Base-by-base conservation (phyloP, 53 echinoderm and acorn worm species). In the Pentamera pediparva region DNA sequence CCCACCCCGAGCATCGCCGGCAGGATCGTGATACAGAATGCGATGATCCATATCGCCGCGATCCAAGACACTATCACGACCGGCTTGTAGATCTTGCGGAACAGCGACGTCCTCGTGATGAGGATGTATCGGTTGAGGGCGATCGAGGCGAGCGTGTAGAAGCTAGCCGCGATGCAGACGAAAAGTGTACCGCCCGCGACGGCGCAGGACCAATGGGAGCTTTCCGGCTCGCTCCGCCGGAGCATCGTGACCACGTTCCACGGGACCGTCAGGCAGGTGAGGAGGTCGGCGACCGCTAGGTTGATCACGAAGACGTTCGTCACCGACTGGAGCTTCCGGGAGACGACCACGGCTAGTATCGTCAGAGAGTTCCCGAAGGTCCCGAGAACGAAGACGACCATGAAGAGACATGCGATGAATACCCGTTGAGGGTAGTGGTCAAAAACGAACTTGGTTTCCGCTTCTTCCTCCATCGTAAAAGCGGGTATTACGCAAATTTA, bases 281-380 rank as follows among this genome's bases (percentile, higher is more conserved):
- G 65, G 19, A 94, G 78, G 41, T 94, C 94, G 12, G 94, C 87
- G 40, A 87, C 82, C 32, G 87, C 84, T 20, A 94, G 87, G 17
- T 90, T 90, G 37, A 94, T 82, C 17, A 94, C 90, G 82, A 89
- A 94, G 9, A 90, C 94, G 73, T 94, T 94, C 6, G 94, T 94
- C 4, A 87, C 84, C 10, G 78, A 90, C 39, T 89, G 84, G 39
- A 94, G 79, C 41, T 79, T 81, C 30, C 87, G 78, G 24, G 89
- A 86, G 5, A 94, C 35, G 47, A 81, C 50, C 33, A 94, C 94
- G 47, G 94, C 72, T 18, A 78, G 40, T 61, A 94, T 90, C 35
- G 90, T 87, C 29, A 94, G 70, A 25, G 79, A 70, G 65, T 94
- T 94, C 3, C 94, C 94, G 21, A 84, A 13, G 32, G 64, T 70